phyloP scores from a whole-genome alignment of 2,888 invertebrate genomes.

The Helicoverpa assulta region DNA sequence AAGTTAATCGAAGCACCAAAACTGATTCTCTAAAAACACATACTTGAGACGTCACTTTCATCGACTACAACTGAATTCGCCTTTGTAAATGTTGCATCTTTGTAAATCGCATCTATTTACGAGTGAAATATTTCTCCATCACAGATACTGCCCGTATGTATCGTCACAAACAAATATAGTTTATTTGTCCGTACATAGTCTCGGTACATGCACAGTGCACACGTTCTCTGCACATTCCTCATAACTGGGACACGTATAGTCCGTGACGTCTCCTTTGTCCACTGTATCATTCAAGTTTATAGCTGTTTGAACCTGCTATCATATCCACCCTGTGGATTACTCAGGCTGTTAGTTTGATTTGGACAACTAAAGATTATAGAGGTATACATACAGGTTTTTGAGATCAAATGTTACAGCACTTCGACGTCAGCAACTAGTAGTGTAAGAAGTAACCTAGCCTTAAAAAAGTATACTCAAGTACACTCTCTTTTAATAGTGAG shows the following conservation, averaged over 20 bases:
- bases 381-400: background rate
- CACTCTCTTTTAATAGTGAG: too few relatives aligned
- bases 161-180: conserved; percentile 12
- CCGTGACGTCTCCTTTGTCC: conserved; percentile 14
- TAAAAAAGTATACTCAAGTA: too few relatives aligned
- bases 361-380: background rate
- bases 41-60: too few relatives aligned
- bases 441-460: too few relatives aligned
- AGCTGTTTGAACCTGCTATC: conserved; percentile 31
- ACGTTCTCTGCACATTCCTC: background rate
- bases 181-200: background rate
- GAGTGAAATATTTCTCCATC: too few relatives aligned
- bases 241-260: conserved; percentile 4
- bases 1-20: too few relatives aligned
- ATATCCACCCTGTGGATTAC: conserved; percentile 9
- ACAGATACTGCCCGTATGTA: background rate
- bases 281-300: conserved; percentile 33
- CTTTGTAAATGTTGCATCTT: too few relatives aligned
- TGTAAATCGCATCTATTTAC: too few relatives aligned
- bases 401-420: background rate
- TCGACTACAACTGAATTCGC: too few relatives aligned
- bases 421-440: too few relatives aligned
- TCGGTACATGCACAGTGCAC: background rate
- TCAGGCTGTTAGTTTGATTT: background rate
- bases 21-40: too few relatives aligned